Conservation (phyloP, 2,888 invertebrate species). For the Calephelis perditalis region DNA sequence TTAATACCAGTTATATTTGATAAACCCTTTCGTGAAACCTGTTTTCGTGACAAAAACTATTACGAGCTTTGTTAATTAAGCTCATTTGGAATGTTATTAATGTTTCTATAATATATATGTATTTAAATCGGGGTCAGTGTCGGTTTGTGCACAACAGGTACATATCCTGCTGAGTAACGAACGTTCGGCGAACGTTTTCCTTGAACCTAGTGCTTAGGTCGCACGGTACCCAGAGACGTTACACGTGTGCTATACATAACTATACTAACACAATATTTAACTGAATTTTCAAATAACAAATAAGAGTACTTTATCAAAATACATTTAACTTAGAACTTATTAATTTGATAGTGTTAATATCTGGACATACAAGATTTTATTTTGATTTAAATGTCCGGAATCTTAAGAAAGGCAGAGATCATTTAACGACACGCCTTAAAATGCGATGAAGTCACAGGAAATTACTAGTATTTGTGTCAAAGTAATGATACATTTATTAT, state of each 20-base stretch:
- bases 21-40: background rate
- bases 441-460: too few species aligned
- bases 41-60: conserved; percentile 11
- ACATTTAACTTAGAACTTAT: too few species aligned
- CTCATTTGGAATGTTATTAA: conserved; percentile 1
- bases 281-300: too few species aligned
- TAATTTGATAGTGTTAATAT: too few species aligned
- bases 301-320: too few species aligned
- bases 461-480: too few species aligned
- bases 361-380: too few species aligned
- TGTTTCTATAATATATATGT: conserved; percentile 10
- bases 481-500: too few species aligned
- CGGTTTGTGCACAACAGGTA: conserved; percentile 20
- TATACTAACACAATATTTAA: too few species aligned
- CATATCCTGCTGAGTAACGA: conserved; percentile 30
- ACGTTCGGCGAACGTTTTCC: conserved; percentile 28
- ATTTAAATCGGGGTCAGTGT: conserved; percentile 20
- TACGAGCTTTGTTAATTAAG: conserved; percentile 1
- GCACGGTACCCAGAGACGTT: conserved; percentile 21
- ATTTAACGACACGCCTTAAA: too few species aligned
- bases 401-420: too few species aligned
- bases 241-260: background rate
- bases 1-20: background rate
- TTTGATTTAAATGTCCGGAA: too few species aligned
- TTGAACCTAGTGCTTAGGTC: conserved; percentile 32